A percentile compares a stretch with the other conserved stretches of the same genome.
phyloP scores from a whole-genome alignment of 2,797 vertebrate genomes.

The Phrynocephalus forsythii region DNA sequence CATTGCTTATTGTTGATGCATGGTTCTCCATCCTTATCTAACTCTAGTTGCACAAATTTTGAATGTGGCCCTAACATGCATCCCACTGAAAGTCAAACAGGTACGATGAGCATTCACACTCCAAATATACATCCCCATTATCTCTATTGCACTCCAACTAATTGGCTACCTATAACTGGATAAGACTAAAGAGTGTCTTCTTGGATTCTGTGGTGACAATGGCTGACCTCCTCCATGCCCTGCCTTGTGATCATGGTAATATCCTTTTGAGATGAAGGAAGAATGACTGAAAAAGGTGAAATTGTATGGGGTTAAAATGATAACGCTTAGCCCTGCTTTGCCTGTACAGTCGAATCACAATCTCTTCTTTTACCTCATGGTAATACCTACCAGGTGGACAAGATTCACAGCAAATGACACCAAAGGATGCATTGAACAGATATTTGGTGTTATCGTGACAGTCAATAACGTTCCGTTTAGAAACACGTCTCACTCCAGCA shows the following conservation, averaged over 20 bases:
- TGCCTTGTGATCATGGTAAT: background rate
- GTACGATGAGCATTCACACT: background rate
- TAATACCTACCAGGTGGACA: constrained; percentile 66
- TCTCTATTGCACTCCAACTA: background rate
- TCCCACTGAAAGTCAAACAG: background rate
- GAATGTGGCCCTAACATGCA: background rate
- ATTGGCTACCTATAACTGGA: background rate
- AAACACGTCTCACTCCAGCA: constrained; percentile 33
- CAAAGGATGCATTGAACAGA: accelerated
- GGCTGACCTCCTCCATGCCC: background rate
- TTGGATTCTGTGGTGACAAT: background rate
- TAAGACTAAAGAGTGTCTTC: background rate
- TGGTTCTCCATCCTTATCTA: background rate
- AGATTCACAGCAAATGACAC: constrained; percentile 59
- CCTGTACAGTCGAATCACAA: background rate
- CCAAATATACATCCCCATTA: too few relatives aligned
- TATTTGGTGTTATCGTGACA: constrained; percentile 24
- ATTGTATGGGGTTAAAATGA: background rate
- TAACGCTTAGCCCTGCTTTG: background rate
- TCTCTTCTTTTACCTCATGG: background rate
- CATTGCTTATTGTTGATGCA: background rate
- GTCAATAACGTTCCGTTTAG: constrained; percentile 1
- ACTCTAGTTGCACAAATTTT: background rate
- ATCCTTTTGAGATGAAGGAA: background rate
- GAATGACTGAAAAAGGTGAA: too few relatives aligned